Evolutionary conservation across 2,113 vertebrate species (phyloP), one percentile per base, ranked within the genome.

Genomic region (Perognathus longimembris): DNA sequence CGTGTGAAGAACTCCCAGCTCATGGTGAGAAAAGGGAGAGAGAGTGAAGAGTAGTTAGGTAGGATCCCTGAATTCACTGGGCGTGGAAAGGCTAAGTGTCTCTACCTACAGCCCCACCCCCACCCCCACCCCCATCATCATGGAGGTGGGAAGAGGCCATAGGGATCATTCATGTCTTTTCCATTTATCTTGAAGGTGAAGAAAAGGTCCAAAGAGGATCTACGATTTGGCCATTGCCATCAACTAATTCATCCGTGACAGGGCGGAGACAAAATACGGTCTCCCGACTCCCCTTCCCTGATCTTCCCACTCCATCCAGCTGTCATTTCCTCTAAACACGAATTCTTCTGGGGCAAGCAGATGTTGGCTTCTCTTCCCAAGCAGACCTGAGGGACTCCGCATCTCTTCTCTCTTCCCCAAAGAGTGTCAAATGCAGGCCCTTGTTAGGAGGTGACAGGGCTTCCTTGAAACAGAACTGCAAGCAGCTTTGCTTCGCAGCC

Each of bases 321-420:
- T 91, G 28, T 59, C 32, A 6, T 57, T 38, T 64, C 67, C 77
- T 84, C 89, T 82, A 64, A 92, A 85, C 15, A 21, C 0, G 36
- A 92, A 59, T 45, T 75, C 75, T 24, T 73, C 61, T n/a, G 76
- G 78, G 81, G 34, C 66, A n/a, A 59, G 64, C 14, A 78, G 88
- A 66, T 63, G 70, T 28, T 26, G 85, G 59, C 42, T 42, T 81
- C 36, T 71, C 78, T 85, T 64, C 22, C 36, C 64, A 45, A n/a
- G 36, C 18, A 94, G 50, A 24, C 69, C 32, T 61, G 83, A 88
- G 76, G 63, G 54, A 45, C 26, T 30, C 24, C 4, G 45, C 45
- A 45, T 45, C 45, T 54, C 50, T 18, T 54, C 45, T 59, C 75
- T 50, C 12, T 77, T 89, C 86, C 34, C n/a, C 73, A 92, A 88